These are phyloP conservation scores for Anolis carolinensis DNA, from an alignment of 2,113 vertebrate species.

Conservation along the genomic window DNA sequence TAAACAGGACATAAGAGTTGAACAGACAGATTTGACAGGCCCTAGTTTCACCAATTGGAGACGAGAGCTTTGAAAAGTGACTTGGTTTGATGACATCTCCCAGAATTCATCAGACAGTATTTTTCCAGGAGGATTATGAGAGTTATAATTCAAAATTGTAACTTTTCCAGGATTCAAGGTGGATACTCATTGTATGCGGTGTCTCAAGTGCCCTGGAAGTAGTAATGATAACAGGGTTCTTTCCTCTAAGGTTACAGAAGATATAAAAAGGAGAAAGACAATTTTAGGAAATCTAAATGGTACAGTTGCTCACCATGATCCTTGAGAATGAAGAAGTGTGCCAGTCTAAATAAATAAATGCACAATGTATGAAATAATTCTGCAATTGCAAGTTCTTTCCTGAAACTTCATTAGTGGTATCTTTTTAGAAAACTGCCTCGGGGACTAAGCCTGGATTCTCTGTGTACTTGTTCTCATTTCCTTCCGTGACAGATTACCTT, in stretches of 20 bases:
- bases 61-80: too few species aligned
- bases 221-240: not conserved
- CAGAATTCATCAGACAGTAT: too few species aligned
- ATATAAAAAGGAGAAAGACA: not conserved
- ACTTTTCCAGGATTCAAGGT: too few species aligned
- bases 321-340: not conserved
- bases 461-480: constrained; percentile 4
- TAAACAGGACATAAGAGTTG: too few species aligned
- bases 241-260: not conserved
- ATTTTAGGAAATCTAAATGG: too few species aligned
- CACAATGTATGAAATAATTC: not conserved
- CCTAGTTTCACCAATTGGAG: too few species aligned
- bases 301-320: not conserved
- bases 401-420: not conserved
- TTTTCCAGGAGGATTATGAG: too few species aligned
- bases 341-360: not conserved
- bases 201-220: not conserved
- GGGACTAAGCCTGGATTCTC: not conserved
- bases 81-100: too few species aligned
- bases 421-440: not conserved
- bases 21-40: too few species aligned
- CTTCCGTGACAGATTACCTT: not conserved
- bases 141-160: too few species aligned
- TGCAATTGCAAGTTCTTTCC: not conserved
- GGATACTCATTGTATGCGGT: not conserved